Base-by-base conservation (phyloP, 2,888 invertebrate genomes). In the Beris morrisii region DNA sequence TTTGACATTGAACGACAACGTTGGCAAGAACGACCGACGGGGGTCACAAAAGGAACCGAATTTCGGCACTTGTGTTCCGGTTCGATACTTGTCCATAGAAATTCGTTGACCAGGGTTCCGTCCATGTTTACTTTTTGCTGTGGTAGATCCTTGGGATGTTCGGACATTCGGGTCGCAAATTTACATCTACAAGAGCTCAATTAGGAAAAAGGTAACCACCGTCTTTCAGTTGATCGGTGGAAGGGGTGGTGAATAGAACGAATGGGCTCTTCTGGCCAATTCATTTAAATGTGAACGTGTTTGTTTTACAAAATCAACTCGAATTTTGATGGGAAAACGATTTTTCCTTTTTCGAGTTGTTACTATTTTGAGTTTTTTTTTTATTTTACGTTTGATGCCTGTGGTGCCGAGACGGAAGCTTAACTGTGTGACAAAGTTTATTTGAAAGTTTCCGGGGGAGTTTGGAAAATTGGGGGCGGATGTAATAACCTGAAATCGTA, bases 111-210 rank as follows among this genome's bases (percentile, higher is more conserved):
- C 30, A 13, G 50, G 45, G 32, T 50, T 59, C n/a, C 48, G 6
- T 46, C 46, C 52, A 22, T 61, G 61, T 52, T 61, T 61, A 52
- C 52, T 61, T 32, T 22, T 32, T 50, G 31, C 52, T 61, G 61
- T 11, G 61, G 61, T 38, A 52, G 38, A 43, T 61, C 43, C 52
- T 61, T 50, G 12, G 61, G 61, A 43, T 52, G 22, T 22, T 61
- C 30, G 50, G 61, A 61, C 61, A 61, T 50, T 61, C 22, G 28
- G 61, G 43, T 52, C 38, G 61, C 61, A 61, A 22, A 61, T 61
- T 61, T 61, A 61, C 61, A 61, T 61, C 50, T 61, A 61, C 61
- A 61, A 61, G 61, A 31, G 61, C 61, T 61, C 61, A 61, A 61
- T 61, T 61, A 61, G 61, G 61, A 52, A 45, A 38, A 61, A 45